phyloP scores from a whole-genome alignment of 2,797 vertebrate species.

The Pelobates cultripes region DNA sequence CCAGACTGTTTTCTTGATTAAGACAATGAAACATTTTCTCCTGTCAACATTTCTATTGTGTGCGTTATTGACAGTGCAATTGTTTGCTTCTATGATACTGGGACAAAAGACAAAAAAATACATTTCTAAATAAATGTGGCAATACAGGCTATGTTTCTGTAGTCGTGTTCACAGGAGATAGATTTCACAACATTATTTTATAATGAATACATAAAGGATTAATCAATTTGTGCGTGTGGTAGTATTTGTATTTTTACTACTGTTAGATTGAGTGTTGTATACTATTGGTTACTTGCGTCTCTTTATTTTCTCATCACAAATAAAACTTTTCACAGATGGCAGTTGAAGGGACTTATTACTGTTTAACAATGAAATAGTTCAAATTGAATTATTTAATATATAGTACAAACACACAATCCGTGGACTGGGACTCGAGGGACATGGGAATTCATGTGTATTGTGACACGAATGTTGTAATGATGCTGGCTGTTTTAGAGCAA shows the following conservation, averaged over 20 bases:
- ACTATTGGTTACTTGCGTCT: background rate
- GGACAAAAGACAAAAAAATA: background rate
- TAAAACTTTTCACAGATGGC: no score
- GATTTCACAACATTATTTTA: background rate
- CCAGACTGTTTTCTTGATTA: slow-evolving; percentile 49
- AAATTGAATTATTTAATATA: no score
- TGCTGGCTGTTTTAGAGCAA: no score
- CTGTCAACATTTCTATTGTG: slow-evolving; percentile 45
- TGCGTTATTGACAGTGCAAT: slow-evolving; percentile 39
- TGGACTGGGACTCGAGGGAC: no score
- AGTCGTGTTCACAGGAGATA: background rate
- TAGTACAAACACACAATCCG: no score
- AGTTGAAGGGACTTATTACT: no score
- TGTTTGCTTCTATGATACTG: background rate
- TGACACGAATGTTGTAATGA: no score
- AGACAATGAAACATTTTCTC: slow-evolving; percentile 48
- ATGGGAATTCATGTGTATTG: no score
- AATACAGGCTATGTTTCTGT: background rate
- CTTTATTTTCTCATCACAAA: background rate
- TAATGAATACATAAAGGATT: background rate
- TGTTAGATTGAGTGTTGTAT: background rate
- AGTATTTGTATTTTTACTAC: background rate
- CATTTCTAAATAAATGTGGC: background rate
- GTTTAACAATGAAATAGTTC: no score
- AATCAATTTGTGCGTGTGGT: background rate